These are phyloP conservation scores for Betta splendens DNA, from an alignment of 2,797 vertebrate genomes.

Conservation along the genomic window DNA sequence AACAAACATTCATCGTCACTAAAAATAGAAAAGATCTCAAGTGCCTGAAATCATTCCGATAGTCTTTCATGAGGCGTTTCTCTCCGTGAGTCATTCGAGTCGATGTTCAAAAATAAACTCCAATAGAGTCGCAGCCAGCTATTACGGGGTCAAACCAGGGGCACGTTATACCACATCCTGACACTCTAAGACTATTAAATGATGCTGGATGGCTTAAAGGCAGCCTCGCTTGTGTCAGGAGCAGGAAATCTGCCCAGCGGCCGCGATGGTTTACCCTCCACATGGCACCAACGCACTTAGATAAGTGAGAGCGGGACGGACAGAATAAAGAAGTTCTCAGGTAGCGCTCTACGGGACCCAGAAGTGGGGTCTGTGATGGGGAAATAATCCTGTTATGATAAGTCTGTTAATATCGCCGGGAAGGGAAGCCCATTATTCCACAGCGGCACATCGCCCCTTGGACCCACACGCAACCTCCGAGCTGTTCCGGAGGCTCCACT, in stretches of 20 bases:
- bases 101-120: conserved; percentile 68
- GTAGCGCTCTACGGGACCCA: conserved; percentile 64
- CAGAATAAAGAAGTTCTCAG: conserved; percentile 62
- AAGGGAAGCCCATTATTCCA: conserved; percentile 67
- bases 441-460: conserved; percentile 46
- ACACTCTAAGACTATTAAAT: conserved; percentile 53
- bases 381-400: conserved; percentile 74
- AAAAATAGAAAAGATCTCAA: conserved; percentile 74
- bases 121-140: conserved; percentile 40
- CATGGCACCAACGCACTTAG: conserved; percentile 22
- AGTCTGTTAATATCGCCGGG: conserved; percentile 61
- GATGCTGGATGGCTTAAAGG: conserved; percentile 49
- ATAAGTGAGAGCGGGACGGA: conserved; percentile 45
- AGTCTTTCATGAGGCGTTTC: conserved; percentile 66
- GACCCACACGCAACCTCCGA: conserved; percentile 57
- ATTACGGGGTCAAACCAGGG: conserved; percentile 56
- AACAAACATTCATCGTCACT: conserved; percentile 49
- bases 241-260: conserved; percentile 29
- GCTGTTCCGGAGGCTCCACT: conserved; percentile 58
- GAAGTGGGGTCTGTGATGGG: conserved; percentile 47
- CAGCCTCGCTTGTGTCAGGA: conserved; percentile 32
- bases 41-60: conserved; percentile 65
- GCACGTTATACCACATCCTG: conserved; percentile 45
- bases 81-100: conserved; percentile 55
- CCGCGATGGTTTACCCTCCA: conserved; percentile 36